A percentile compares a stretch with the other conserved stretches of the same genome.
Conservation (phyloP, 2,888 invertebrate genomes). For the Papilio elwesi region DNA sequence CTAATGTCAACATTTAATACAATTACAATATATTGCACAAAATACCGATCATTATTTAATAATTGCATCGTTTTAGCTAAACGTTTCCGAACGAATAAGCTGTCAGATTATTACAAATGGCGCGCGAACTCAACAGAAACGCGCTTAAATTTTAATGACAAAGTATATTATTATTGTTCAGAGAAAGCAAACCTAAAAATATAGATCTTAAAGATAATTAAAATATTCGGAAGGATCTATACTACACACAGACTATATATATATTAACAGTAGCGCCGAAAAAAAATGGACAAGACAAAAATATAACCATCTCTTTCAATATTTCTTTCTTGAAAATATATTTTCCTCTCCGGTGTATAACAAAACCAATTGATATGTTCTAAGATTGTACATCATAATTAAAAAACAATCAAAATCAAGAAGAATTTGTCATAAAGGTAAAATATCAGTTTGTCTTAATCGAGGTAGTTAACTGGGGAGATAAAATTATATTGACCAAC, state of each 20-base stretch:
- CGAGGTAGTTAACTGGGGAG: slow-evolving; percentile 60
- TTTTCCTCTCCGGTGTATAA: slow-evolving; percentile 59
- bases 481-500: slow-evolving; percentile 46
- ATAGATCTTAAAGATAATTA: neutral
- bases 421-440: slow-evolving; percentile 15
- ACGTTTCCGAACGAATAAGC: slow-evolving; percentile 48
- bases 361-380: slow-evolving; percentile 73
- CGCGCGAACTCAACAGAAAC: neutral
- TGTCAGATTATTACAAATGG: slow-evolving; percentile 14
- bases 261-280: slow-evolving; percentile 36
- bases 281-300: slow-evolving; percentile 56
- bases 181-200: neutral
- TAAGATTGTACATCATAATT: slow-evolving; percentile 68
- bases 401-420: slow-evolving; percentile 24
- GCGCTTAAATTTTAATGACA: neutral
- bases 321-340: slow-evolving; percentile 68
- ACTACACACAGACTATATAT: neutral
- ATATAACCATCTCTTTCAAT: slow-evolving; percentile 56
- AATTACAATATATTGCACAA: slow-evolving; percentile 72
- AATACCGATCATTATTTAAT: slow-evolving; percentile 64
- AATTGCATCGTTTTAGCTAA: slow-evolving; percentile 55
- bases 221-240: neutral
- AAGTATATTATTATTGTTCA: neutral
- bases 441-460: slow-evolving; percentile 34
- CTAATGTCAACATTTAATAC: slow-evolving; percentile 76